A percentile compares a stretch with the other conserved stretches of the same genome.
Conservation (phyloP, 2,888 invertebrate genomes). For the Cheilosia grossa region DNA sequence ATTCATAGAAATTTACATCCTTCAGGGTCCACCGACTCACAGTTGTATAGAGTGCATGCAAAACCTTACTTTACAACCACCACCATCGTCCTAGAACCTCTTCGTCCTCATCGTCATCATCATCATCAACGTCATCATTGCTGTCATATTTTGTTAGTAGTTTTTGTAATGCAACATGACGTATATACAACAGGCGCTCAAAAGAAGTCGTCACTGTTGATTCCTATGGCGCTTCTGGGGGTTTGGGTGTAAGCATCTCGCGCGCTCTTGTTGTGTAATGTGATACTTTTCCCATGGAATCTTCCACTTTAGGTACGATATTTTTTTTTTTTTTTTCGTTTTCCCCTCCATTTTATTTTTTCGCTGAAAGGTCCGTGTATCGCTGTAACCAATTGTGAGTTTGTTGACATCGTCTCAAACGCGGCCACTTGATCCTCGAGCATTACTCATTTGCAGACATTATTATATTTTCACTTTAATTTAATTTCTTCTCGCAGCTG, state of each 20-base stretch:
- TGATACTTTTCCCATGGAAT: slow-evolving; percentile 45
- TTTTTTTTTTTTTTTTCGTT: neutral
- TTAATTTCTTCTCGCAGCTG: slow-evolving; percentile 44
- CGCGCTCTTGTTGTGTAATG: slow-evolving; percentile 40
- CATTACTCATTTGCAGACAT: slow-evolving; percentile 72
- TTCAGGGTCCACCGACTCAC: slow-evolving; percentile 71
- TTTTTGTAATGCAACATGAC: slow-evolving; percentile 56
- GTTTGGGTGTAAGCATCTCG: neutral
- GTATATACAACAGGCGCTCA: slow-evolving; percentile 26
- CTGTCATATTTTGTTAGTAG: slow-evolving; percentile 71
- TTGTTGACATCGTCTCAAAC: slow-evolving; percentile 74
- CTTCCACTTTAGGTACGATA: slow-evolving; percentile 11
- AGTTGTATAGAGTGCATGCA: slow-evolving; percentile 49
- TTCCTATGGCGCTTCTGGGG: slow-evolving; percentile 16
- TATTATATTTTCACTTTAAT: slow-evolving; percentile 67
- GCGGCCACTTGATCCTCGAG: slow-evolving; percentile 67
- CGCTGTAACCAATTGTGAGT: slow-evolving; percentile 66
- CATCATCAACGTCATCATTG: slow-evolving; percentile 47
- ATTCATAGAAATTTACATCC: slow-evolving; percentile 72
- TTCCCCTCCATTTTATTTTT: neutral
- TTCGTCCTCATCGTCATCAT: slow-evolving; percentile 15
- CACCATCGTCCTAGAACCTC: neutral
- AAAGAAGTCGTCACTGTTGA: slow-evolving; percentile 51
- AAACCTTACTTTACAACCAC: slow-evolving; percentile 19
- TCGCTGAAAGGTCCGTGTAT: slow-evolving; percentile 24